phyloP scores from a whole-genome alignment of 2,113 vertebrate genomes.

The Aspidoscelis tigris region DNA sequence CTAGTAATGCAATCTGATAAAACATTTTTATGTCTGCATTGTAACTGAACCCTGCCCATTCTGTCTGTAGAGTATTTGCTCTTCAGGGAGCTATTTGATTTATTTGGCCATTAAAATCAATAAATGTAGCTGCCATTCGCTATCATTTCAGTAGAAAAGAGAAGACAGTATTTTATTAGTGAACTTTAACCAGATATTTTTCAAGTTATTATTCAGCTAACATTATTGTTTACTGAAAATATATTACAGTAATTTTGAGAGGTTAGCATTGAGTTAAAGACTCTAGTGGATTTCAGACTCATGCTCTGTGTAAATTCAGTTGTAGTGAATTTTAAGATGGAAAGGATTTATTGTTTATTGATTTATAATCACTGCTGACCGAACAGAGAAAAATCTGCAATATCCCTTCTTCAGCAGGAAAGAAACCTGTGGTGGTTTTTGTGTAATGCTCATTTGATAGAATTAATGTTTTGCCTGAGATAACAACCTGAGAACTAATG shows the following conservation, averaged over 20 bases:
- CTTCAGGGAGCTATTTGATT: constrained; percentile 11
- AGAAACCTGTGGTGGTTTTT: background rate
- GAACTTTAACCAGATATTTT: background rate
- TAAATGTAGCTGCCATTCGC: constrained; percentile 27
- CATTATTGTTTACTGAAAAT: background rate
- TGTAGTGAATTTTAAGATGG: background rate
- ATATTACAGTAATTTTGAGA: background rate
- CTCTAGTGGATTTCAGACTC: background rate
- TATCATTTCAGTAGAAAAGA: constrained; percentile 2
- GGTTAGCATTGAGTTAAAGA: background rate
- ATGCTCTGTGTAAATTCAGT: background rate
- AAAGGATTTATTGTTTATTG: background rate
- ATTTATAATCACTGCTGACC: background rate
- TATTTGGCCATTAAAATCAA: constrained; percentile 19
- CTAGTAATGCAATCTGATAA: background rate
- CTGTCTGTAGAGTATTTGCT: constrained; percentile 6
- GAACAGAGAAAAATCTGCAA: background rate
- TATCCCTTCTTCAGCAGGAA: background rate
- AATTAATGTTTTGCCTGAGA: background rate
- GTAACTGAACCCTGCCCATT: background rate
- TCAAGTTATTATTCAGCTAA: background rate
- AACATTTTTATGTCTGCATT: constrained; percentile 17
- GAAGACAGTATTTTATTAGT: constrained; percentile 22
- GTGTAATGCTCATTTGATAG: background rate
- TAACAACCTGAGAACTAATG: background rate